These are phyloP conservation scores for Yasuhikotakia modesta DNA, from an alignment of 2,797 vertebrate genomes.

Conservation along the genomic window DNA sequence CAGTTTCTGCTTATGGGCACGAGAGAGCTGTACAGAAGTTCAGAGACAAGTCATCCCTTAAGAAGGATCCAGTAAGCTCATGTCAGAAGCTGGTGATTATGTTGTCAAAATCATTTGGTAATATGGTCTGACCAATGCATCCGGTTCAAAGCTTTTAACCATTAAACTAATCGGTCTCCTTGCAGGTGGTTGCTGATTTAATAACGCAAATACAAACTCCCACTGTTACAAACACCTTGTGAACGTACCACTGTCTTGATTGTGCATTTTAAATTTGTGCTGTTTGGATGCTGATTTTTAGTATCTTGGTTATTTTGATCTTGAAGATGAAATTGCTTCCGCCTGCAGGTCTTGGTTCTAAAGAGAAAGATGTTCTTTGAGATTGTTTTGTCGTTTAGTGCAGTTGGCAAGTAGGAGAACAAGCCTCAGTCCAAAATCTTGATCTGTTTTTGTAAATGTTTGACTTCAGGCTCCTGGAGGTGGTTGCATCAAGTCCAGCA, in stretches of 20 bases:
- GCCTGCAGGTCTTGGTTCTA: slow-evolving; percentile 48
- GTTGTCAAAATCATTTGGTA: not conserved
- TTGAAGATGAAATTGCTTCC: slow-evolving; percentile 28
- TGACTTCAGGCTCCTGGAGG: slow-evolving; percentile 18
- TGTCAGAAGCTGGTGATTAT: slow-evolving; percentile 44
- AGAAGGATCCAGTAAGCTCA: not conserved
- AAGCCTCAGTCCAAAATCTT: slow-evolving; percentile 5
- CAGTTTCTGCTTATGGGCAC: slow-evolving; percentile 42
- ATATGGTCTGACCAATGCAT: not conserved
- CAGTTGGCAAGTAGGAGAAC: slow-evolving; percentile 52
- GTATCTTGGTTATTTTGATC: not conserved
- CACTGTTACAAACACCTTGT: slow-evolving; percentile 20
- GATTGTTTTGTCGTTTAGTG: slow-evolving; percentile 48
- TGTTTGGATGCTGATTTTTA: slow-evolving; percentile 30
- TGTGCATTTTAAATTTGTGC: slow-evolving; percentile 44
- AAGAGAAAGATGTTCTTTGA: slow-evolving; percentile 57
- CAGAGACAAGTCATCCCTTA: slow-evolving; percentile 23
- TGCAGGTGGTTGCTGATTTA: not conserved
- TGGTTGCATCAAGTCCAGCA: slow-evolving; percentile 2
- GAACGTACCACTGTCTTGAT: slow-evolving; percentile 9
- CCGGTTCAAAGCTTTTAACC: not conserved
- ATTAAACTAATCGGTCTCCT: slow-evolving; percentile 3
- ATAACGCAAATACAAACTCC: slow-evolving; percentile 26
- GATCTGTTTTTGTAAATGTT: not conserved
- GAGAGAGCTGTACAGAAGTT: slow-evolving; percentile 19